Conservation (phyloP, 2,888 invertebrate genomes). For the Esperia sulphurella region DNA sequence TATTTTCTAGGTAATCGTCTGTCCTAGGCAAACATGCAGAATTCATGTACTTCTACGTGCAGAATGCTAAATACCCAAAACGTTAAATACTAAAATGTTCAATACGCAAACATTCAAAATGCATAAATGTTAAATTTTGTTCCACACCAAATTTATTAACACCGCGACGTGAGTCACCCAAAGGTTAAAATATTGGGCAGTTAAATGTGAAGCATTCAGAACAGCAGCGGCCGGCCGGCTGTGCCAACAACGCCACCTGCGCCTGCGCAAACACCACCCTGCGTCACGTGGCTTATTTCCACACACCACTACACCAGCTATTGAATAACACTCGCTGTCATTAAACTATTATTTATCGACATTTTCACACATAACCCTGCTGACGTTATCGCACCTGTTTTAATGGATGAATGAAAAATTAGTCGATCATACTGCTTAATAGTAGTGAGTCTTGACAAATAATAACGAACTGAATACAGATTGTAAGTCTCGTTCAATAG, state of each 20-base stretch:
- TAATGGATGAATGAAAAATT: conserved; percentile 32
- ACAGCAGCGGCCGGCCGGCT: conserved; percentile 37
- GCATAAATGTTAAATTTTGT: too few relatives aligned
- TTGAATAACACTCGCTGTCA: conserved; percentile 39
- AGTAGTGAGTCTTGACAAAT: too few relatives aligned
- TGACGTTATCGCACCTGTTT: conserved; percentile 33
- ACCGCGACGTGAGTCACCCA: conserved; percentile 37
- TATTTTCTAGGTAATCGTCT: too few relatives aligned
- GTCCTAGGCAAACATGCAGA: too few relatives aligned
- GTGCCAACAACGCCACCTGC: conserved; percentile 53
- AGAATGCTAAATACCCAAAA: too few relatives aligned
- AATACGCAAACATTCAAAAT: too few relatives aligned
- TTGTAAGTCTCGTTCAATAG: too few relatives aligned
- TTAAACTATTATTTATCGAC: conserved; percentile 35
- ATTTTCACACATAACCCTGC: conserved; percentile 21
- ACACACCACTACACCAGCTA: conserved; percentile 32
- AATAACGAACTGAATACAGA: too few relatives aligned
- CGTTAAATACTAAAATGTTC: too few relatives aligned
- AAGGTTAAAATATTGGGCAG: conserved; percentile 25
- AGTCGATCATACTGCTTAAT: conserved; percentile 17
- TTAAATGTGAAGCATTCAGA: conserved; percentile 20
- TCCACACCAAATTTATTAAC: neutral
- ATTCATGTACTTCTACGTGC: too few relatives aligned
- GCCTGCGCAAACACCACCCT: conserved; percentile 34
- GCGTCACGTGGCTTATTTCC: conserved; percentile 66